Percentiles rank a stretch among this genome's conserved stretches.
phyloP scores from a whole-genome alignment of 2,888 invertebrate species.

The Xestia rhomboidea region DNA sequence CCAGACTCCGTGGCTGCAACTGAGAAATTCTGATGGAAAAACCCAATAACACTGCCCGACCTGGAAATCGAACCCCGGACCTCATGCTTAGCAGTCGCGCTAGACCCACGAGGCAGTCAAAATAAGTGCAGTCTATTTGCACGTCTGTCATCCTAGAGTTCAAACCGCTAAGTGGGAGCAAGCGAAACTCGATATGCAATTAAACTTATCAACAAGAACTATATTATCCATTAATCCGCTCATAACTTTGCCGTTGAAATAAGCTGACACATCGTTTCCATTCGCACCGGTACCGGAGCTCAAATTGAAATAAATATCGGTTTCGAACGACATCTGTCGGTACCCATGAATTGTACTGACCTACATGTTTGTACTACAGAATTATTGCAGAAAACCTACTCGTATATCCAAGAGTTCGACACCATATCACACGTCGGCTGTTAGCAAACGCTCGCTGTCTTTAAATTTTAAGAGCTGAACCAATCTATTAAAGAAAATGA shows the following conservation, averaged over 20 bases:
- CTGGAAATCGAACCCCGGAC: too few relatives aligned
- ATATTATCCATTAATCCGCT: conserved; percentile 19
- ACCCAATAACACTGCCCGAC: too few relatives aligned
- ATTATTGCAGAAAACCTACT: conserved; percentile 38
- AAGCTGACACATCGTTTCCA: conserved; percentile 47
- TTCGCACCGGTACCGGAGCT: conserved; percentile 29
- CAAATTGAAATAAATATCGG: conserved; percentile 60
- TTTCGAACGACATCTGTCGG: conserved; percentile 45
- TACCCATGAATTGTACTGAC: conserved; percentile 59
- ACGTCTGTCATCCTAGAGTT: not conserved
- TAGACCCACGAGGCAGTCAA: too few relatives aligned
- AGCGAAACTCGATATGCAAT: not conserved
- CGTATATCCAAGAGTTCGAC: too few relatives aligned
- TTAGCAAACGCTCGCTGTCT: not conserved
- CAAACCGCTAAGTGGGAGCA: too few relatives aligned
- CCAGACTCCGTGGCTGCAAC: too few relatives aligned
- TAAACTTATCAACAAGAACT: conserved; percentile 19
- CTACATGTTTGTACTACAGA: conserved; percentile 53
- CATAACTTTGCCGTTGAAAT: conserved; percentile 39
- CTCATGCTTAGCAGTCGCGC: too few relatives aligned
- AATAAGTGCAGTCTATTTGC: not conserved
- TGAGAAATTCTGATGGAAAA: too few relatives aligned
- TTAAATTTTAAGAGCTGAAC: too few relatives aligned
- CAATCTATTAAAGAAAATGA: too few relatives aligned
- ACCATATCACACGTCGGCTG: too few relatives aligned